Percentiles rank a stretch among this genome's conserved stretches.
Evolutionary conservation across 2,113 vertebrate genomes (phyloP).

Genomic region (Entosphenus tridentatus): DNA sequence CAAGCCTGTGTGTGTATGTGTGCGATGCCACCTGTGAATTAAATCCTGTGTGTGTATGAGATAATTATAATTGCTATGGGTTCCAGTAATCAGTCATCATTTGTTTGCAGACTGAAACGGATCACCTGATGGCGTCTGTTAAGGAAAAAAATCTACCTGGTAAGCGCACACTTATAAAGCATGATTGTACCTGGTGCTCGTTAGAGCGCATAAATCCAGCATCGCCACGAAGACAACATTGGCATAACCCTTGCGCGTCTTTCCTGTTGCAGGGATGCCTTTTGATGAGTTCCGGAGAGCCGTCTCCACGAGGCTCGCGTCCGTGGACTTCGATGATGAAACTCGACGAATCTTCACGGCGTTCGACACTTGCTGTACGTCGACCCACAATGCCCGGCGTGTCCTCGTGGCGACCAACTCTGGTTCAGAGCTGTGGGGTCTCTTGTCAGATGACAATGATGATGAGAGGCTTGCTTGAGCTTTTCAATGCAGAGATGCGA

Average conservation of each 20-base stretch:
- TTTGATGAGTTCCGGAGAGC: slow-evolving; percentile 23
- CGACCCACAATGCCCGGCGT: background rate
- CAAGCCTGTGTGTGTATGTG: no score
- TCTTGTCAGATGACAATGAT: no score
- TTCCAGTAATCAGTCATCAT: slow-evolving; percentile 6
- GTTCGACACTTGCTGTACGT: slow-evolving; percentile 23
- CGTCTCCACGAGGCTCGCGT: slow-evolving; percentile 20
- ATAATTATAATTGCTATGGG: no score
- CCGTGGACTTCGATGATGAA: slow-evolving; percentile 18
- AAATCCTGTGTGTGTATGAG: no score
- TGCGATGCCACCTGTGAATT: no score
- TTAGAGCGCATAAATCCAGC: slow-evolving; percentile 4
- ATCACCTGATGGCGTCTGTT: slow-evolving; percentile 17
- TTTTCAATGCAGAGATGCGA: no score
- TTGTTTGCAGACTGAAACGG: slow-evolving; percentile 20
- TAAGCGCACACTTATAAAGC: slow-evolving; percentile 10
- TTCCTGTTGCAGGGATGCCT: slow-evolving; percentile 14
- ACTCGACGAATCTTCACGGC: slow-evolving; percentile 25
- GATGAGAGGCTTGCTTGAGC: no score
- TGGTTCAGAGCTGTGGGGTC: no score
- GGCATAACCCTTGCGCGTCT: slow-evolving; percentile 14
- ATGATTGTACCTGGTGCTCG: background rate
- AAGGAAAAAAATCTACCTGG: slow-evolving; percentile 13
- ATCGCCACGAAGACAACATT: slow-evolving; percentile 14
- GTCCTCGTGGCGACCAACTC: no score